Evolutionary conservation across 2,797 vertebrate genomes (phyloP).

Genomic region (Craterocephalus amniculus): DNA sequence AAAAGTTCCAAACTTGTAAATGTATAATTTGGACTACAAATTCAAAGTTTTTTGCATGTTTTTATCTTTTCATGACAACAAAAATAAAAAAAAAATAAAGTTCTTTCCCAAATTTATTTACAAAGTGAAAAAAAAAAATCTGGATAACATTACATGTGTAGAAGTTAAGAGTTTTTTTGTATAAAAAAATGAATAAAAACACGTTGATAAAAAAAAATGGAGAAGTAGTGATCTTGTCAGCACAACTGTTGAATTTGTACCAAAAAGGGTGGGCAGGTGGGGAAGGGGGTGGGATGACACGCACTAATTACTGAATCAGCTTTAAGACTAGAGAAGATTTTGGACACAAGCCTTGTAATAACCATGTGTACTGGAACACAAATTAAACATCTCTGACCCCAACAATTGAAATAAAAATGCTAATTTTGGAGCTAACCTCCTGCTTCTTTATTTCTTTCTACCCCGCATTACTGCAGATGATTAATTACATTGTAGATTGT

Average conservation of each 20-base stretch:
- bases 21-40: conserved; percentile 96
- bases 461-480: conserved; percentile 54
- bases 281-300: conserved; percentile 77
- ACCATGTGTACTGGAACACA: conserved; percentile 95
- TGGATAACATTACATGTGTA: conserved; percentile 90
- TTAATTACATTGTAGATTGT: conserved; percentile 52
- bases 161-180: conserved; percentile 79
- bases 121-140: conserved; percentile 86
- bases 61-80: conserved; percentile 96
- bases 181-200: conserved; percentile 69
- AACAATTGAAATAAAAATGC: conserved; percentile 98
- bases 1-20: conserved; percentile 95
- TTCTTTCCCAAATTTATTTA: conserved; percentile 96
- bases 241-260: conserved; percentile 99
- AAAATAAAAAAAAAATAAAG: conserved; percentile 76
- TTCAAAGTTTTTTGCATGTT: conserved; percentile 98
- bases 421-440: conserved; percentile 95
- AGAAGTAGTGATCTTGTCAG: conserved; percentile 88
- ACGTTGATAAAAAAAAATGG: conserved; percentile 56
- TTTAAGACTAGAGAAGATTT: conserved; percentile 93
- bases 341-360: conserved; percentile 92
- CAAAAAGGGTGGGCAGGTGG: conserved; percentile 85
- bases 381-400: conserved; percentile 97
- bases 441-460: conserved; percentile 79
- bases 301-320: conserved; percentile 87